A percentile compares a stretch with the other conserved stretches of the same genome.
phyloP scores from a whole-genome alignment of 64 coral and sea anemone genomes.

The Actinia tenebrosa region DNA sequence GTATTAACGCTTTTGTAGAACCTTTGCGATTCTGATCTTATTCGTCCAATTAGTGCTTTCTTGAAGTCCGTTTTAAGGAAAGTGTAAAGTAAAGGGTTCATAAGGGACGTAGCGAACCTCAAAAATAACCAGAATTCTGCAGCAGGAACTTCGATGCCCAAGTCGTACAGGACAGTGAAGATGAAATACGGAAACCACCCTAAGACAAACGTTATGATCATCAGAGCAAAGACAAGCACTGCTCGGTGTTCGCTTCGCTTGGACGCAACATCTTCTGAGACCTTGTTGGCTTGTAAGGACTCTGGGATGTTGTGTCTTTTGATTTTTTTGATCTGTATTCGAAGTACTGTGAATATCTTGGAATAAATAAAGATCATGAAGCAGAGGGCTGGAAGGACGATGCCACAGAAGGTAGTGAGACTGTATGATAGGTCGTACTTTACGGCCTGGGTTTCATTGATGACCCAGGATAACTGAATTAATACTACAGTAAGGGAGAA shows the following conservation, averaged over 20 bases:
- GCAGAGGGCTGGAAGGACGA: constrained; percentile 38
- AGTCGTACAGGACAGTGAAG: constrained; percentile 5
- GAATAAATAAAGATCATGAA: constrained; percentile 40
- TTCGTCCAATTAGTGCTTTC: background rate
- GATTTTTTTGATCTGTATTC: constrained; percentile 52
- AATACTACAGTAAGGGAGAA: constrained; percentile 42
- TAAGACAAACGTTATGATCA: constrained; percentile 34
- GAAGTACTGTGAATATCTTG: constrained; percentile 58
- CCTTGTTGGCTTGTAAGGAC: background rate
- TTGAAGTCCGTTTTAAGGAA: constrained; percentile 47
- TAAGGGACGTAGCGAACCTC: constrained; percentile 28
- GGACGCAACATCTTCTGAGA: background rate
- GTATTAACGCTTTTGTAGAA: background rate
- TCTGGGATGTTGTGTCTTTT: background rate
- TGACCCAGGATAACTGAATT: constrained; percentile 63
- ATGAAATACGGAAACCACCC: constrained; percentile 50
- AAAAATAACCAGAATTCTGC: constrained; percentile 9
- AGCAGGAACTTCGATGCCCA: background rate
- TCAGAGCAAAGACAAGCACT: constrained; percentile 23
- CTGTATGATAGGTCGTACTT: constrained; percentile 54
- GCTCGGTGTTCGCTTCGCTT: constrained; percentile 16
- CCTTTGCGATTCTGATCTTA: background rate
- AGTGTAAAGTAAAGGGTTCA: constrained; percentile 47
- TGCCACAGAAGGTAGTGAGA: constrained; percentile 28
- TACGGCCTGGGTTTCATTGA: background rate